Percentiles rank a stretch among this genome's conserved stretches.
phyloP scores from a whole-genome alignment of 2,888 invertebrate genomes.

The Campoletis raptor region DNA sequence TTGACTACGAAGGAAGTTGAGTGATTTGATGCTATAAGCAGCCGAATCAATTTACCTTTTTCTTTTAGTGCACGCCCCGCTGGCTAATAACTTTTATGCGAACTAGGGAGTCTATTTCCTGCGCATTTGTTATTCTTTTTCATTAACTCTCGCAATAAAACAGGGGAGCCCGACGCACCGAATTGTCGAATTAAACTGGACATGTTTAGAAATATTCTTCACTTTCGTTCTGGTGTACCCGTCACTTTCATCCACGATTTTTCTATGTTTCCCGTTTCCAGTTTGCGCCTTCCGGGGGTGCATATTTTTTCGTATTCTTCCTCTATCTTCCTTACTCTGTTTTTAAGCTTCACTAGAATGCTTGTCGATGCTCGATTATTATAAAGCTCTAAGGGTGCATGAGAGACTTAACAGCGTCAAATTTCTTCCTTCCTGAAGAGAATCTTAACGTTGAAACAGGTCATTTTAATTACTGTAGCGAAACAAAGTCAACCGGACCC shows the following conservation, averaged over 20 bases:
- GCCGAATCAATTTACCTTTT: not conserved
- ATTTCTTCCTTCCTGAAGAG: not conserved
- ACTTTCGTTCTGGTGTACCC: not conserved
- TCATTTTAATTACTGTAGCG: not conserved
- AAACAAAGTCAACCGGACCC: not conserved
- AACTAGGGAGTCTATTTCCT: not conserved
- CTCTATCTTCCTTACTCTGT: not conserved
- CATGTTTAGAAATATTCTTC: not conserved
- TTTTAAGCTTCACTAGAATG: not conserved
- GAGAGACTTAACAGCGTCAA: constrained; percentile 10
- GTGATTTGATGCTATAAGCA: not conserved
- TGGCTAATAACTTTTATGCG: not conserved
- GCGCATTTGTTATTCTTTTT: not conserved
- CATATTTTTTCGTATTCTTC: not conserved
- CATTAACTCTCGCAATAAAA: constrained; percentile 5
- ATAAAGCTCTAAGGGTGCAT: constrained; percentile 2
- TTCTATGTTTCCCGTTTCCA: constrained; percentile 2
- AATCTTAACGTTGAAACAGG: not conserved
- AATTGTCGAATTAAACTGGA: not conserved
- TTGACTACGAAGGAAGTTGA: not conserved
- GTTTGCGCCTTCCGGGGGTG: not conserved
- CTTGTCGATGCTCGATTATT: not conserved
- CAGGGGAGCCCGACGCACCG: not conserved
- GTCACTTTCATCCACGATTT: not conserved
- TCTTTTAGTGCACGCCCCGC: not conserved